Percentiles rank a stretch among this genome's conserved stretches.
Evolutionary conservation across 1,140 invertebrate genomes (phyloP).

Genomic region (Stegodyphus mimosarum): DNA sequence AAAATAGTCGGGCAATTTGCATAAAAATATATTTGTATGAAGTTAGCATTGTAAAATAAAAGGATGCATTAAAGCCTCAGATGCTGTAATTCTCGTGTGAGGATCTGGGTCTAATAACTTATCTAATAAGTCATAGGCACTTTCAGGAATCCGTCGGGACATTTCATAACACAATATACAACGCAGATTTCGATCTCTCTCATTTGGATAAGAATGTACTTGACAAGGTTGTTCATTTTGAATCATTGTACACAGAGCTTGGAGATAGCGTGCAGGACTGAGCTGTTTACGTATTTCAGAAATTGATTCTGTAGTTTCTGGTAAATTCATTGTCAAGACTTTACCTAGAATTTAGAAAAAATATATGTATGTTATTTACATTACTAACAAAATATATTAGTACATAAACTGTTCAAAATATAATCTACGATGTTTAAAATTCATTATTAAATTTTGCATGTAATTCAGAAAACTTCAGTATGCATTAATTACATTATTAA

Average conservation of each 20-base stretch:
- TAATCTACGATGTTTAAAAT: too few relatives aligned
- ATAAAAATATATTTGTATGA: too few relatives aligned
- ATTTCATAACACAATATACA: not conserved
- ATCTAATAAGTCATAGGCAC: conserved; percentile 80
- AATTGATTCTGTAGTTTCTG: conserved; percentile 36
- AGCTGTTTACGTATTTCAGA: conserved; percentile 35
- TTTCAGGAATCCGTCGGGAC: conserved; percentile 71
- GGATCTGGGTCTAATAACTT: conserved; percentile 82
- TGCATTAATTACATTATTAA: too few relatives aligned
- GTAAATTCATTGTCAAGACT: conserved; percentile 41
- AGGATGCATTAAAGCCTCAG: conserved; percentile 78
- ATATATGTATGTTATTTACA: too few relatives aligned
- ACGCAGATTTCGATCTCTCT: not conserved
- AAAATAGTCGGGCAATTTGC: too few relatives aligned
- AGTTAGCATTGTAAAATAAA: conserved; percentile 69
- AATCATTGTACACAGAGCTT: conserved; percentile 36
- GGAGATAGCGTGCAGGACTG: conserved; percentile 19
- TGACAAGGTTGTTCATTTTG: conserved; percentile 37
- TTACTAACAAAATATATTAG: too few relatives aligned
- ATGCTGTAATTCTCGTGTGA: conserved; percentile 77
- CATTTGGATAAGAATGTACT: conserved; percentile 2
- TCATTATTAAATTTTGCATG: too few relatives aligned
- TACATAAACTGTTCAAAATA: too few relatives aligned
- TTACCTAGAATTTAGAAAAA: conserved; percentile 14
- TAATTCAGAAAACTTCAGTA: too few relatives aligned